Conservation (phyloP, 2,113 vertebrate species). For the Sapajus apella region DNA sequence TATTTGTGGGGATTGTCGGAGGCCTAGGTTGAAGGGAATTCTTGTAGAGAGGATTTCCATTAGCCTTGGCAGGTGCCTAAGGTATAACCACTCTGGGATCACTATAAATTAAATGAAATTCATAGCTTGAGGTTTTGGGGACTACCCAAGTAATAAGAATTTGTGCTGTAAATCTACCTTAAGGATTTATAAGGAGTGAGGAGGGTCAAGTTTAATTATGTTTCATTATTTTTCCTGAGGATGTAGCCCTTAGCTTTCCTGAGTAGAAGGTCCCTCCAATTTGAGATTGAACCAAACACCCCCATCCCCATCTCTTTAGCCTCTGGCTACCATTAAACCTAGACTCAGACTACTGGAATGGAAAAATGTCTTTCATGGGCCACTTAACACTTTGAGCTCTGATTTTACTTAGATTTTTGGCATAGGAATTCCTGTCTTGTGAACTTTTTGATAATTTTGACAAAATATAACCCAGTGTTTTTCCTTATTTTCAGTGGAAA, state of each 20-base stretch:
- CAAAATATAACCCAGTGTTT: not conserved
- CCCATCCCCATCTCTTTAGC: not conserved
- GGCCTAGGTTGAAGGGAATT: not conserved
- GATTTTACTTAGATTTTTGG: not conserved
- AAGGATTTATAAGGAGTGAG: not conserved
- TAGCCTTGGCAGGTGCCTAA: slow-evolving; percentile 46
- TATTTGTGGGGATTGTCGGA: slow-evolving; percentile 27
- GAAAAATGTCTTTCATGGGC: not conserved
- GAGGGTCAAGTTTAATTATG: slow-evolving; percentile 23
- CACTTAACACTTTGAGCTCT: not conserved
- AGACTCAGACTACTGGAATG: not conserved
- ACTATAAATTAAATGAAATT: slow-evolving; percentile 64
- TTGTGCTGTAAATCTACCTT: slow-evolving; percentile 32
- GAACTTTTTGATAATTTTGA: not conserved
- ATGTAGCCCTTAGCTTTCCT: not conserved
- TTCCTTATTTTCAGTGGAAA: not conserved
- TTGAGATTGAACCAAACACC: not conserved
- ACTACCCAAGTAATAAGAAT: slow-evolving; percentile 32
- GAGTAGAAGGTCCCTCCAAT: not conserved
- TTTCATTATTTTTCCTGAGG: slow-evolving; percentile 42
- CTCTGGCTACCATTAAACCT: not conserved
- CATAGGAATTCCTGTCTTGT: not conserved
- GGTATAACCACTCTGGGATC: slow-evolving; percentile 23
- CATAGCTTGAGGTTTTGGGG: slow-evolving; percentile 31
- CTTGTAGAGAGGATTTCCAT: slow-evolving; percentile 48